Conservation (phyloP, 2,797 vertebrate species). For the Acrossocheilus fasciatus region DNA sequence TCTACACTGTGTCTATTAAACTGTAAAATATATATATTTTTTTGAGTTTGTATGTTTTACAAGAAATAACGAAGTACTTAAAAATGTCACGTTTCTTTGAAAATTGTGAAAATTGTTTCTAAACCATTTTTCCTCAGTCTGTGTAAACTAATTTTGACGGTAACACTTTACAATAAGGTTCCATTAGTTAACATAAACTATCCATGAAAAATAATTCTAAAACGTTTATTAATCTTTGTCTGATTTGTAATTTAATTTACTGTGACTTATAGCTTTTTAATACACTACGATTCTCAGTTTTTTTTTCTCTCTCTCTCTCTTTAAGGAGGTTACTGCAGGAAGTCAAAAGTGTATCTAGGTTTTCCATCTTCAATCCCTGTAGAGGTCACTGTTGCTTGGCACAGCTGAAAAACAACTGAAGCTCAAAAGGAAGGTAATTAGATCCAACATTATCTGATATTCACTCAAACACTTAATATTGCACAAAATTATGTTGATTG, state of each 20-base stretch:
- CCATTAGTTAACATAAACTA: too few species aligned
- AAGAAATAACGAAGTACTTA: too few species aligned
- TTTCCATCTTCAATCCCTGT: slow-evolving; percentile 73
- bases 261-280: not conserved
- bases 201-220: too few species aligned
- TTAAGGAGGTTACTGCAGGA: slow-evolving; percentile 24
- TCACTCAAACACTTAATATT: slow-evolving; percentile 28
- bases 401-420: slow-evolving; percentile 45
- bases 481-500: slow-evolving; percentile 41
- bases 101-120: not conserved
- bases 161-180: too few species aligned
- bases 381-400: slow-evolving; percentile 84
- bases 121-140: not conserved
- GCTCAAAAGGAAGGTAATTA: slow-evolving; percentile 35
- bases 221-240: not conserved
- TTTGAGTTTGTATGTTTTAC: too few species aligned
- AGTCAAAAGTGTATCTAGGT: slow-evolving; percentile 41
- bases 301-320: not conserved
- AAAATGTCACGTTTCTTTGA: too few species aligned
- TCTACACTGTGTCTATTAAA: not conserved
- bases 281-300: not conserved
- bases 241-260: not conserved
- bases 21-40: too few species aligned
- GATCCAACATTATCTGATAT: slow-evolving; percentile 48
- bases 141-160: not conserved